Evolutionary conservation across 2,797 vertebrate genomes (phyloP), one percentile per base, ranked within the genome.

Genomic region (Botia kubotai): DNA sequence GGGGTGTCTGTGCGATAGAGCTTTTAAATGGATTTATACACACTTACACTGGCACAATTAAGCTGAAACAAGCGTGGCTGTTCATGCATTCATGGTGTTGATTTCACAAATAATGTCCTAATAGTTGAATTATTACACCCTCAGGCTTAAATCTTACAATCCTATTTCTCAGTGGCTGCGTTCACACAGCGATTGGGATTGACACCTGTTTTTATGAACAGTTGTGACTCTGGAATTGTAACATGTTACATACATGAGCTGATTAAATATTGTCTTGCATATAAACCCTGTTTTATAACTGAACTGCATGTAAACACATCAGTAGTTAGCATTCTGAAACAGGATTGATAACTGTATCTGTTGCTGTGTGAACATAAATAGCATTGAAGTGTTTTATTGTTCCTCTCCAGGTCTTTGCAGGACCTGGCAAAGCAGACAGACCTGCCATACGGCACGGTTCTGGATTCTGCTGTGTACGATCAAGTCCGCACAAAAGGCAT

Each of bases 401-500:
- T 48, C 14, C 52, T 63, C 55, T 75, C 8, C 72, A 96, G 98
- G 93, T 99, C 98, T 87, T 96, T 99, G 0, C 98, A 99, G 92
- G 98, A 99, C 86, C 95, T 99, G 75, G 98, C 97, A 10, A 95
- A 96, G 87, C 98, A 99, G 92, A 99, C 97, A 0, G 98, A 99
- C 82, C 92, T 99, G 85, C 97, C 98, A 6, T 99, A 99, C 0
- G 98, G 98, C 78, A 99, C 98, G 0, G 98, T 99, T 53, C 83
- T 99, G 89, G 97, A 99, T 91, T 99, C 98, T 0, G 97, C 97
- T 0, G 97, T 99, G 5, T 99, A 98, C 8, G 97, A 99, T 82
- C 98, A 99, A 16, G 95, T 99, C 43, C 96, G 97, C 75, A 94
- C 95, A 90, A 99, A 99, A 87, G 95, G 96, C 4, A 94, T 98